phyloP scores from a whole-genome alignment of 2,888 invertebrate genomes.

The Anticlea derivata region DNA sequence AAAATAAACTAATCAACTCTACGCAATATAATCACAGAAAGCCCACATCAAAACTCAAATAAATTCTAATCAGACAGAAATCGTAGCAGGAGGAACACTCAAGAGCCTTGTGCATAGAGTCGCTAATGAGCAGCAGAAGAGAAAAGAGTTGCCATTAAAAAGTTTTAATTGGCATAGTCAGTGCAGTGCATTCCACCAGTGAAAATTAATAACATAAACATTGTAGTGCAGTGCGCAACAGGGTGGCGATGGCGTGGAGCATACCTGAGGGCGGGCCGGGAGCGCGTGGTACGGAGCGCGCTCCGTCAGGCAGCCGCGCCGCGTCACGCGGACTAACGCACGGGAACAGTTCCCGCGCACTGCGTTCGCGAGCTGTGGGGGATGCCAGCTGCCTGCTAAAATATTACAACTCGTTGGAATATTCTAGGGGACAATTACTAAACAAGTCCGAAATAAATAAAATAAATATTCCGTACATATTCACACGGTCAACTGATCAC shows the following conservation, averaged over 20 bases:
- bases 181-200: slow-evolving; percentile 26
- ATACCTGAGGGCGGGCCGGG: slow-evolving; percentile 65
- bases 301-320: slow-evolving; percentile 59
- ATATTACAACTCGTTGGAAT: slow-evolving; percentile 5
- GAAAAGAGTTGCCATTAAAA: slow-evolving; percentile 28
- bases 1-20: slow-evolving; percentile 12
- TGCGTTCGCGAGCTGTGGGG: slow-evolving; percentile 36
- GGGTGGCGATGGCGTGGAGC: slow-evolving; percentile 55
- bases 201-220: slow-evolving; percentile 55
- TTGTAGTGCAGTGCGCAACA: slow-evolving; percentile 77
- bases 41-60: slow-evolving; percentile 22
- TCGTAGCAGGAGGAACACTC: slow-evolving; percentile 6
- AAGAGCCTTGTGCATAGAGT: slow-evolving; percentile 17
- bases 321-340: slow-evolving; percentile 75
- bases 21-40: slow-evolving; percentile 19
- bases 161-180: slow-evolving; percentile 20
- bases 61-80: slow-evolving; percentile 10
- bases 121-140: slow-evolving; percentile 17
- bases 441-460: too few relatives aligned
- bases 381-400: slow-evolving; percentile 45
- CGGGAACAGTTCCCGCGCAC: slow-evolving; percentile 46
- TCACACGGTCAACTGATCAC: too few relatives aligned
- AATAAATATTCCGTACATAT: too few relatives aligned
- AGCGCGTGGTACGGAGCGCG: slow-evolving; percentile 57
- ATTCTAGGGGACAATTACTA: slow-evolving; percentile 13